Evolutionary conservation across 2,113 vertebrate genomes (phyloP).

Genomic region (Amphilophus citrinellus): DNA sequence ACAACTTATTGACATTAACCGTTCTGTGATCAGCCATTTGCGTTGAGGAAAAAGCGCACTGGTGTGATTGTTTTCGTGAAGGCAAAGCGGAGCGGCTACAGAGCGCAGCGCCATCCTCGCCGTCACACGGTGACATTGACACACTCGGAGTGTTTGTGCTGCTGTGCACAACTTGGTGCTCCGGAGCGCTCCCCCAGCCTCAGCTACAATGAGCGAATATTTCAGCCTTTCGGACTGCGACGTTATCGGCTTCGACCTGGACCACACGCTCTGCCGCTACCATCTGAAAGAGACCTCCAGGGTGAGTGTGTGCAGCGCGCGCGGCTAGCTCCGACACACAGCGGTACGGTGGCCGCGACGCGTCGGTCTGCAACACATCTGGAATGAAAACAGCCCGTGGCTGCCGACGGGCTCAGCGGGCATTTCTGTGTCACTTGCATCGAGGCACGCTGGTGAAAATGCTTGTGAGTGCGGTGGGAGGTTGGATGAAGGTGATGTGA

Average conservation of each 20-base stretch:
- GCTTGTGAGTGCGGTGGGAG: not conserved
- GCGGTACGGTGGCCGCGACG: conserved; percentile 32
- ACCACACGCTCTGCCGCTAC: conserved; percentile 94
- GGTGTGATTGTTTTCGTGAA: not conserved
- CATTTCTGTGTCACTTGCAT: not conserved
- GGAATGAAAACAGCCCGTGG: conserved; percentile 32
- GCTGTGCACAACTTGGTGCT: conserved; percentile 23
- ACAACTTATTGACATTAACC: conserved; percentile 14
- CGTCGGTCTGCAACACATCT: conserved; percentile 38
- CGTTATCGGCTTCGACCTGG: conserved; percentile 91
- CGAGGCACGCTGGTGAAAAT: not conserved
- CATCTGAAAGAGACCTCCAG: conserved; percentile 87
- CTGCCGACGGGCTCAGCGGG: not conserved
- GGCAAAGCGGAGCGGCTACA: conserved; percentile 25
- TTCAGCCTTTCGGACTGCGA: conserved; percentile 89
- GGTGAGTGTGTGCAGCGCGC: conserved; percentile 80
- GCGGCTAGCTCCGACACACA: conserved; percentile 15
- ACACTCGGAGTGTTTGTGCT: conserved; percentile 3
- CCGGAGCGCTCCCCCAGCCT: not conserved
- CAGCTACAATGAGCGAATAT: conserved; percentile 81
- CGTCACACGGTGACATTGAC: conserved; percentile 61
- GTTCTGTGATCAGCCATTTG: not conserved
- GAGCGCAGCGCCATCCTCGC: conserved; percentile 6
- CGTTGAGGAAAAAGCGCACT: not conserved
- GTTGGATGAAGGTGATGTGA: not conserved